Conservation (phyloP, 2,113 vertebrate species). For the Felis catus region F.catus_Fca126_mat1.0 CM031424.1:81452001-81452500, state of each 20-base stretch:
- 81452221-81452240: background rate
- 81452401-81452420: background rate
- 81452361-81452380: background rate
- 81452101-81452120: background rate
- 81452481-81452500: background rate
- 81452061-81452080: background rate
- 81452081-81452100: background rate
- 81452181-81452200: background rate
- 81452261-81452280: background rate
- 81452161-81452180: background rate
- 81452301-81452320: background rate
- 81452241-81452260: background rate
- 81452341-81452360: background rate
- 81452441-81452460: background rate
- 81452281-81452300: background rate
- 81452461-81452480: background rate
- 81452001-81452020: background rate
- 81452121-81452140: background rate
- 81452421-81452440: background rate
- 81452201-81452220: background rate
- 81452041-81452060: background rate
- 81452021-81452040: background rate
- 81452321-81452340: background rate
- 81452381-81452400: no score
- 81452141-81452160: background rate